Base-by-base conservation (phyloP, 2,888 invertebrate genomes). In the Sisyra nigra region DNA sequence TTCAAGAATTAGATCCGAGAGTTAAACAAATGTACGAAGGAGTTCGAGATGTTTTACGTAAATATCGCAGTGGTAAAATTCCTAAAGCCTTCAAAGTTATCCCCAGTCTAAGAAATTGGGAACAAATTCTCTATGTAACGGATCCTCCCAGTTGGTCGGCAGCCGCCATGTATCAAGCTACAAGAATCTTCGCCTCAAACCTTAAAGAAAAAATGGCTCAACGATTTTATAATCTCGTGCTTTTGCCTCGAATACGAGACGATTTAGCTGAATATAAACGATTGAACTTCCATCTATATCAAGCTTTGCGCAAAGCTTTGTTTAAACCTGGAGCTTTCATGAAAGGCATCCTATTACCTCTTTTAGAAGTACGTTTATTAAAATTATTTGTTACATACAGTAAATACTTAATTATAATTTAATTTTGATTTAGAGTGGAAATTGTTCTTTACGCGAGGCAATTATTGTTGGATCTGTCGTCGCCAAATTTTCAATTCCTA, bases 51-150 rank as follows among this genome's bases (percentile, higher is more conserved):
- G 85, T 97, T 2, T 68, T 99, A 53, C 68, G 72, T 49, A 83
- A 80, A 52, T 98, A 96, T 60, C 74, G 97, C 48, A 91, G 88
- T 58, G 98, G 98, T 17, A 94, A 93, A 67, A 67, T 99, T 30
- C 98, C 98, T 0, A 97, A 98, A 62, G 93, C 96, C 2, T 97
- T 98, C 60, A 98, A 99, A 71, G 80, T 94, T 56, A 77, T 98
- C 48, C 97, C 97, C 3, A 80, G 80, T 57, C 67, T 96, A 44
- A 72, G 74, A 45, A 93, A 94, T 61, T 97, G 96, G 96, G 94
- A 94, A 58, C 89, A 93, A 62, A 76, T 89, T 52, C 62, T 89
- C 15, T 81, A 81, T 51, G 69, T 88, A 18, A 87, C 86, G 17
- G 86, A 89, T 61, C 97, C 98, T 7, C 79, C 87, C n/a, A 77